phyloP scores from a whole-genome alignment of 2,888 invertebrate species.

The Encarsia formosa region DNA sequence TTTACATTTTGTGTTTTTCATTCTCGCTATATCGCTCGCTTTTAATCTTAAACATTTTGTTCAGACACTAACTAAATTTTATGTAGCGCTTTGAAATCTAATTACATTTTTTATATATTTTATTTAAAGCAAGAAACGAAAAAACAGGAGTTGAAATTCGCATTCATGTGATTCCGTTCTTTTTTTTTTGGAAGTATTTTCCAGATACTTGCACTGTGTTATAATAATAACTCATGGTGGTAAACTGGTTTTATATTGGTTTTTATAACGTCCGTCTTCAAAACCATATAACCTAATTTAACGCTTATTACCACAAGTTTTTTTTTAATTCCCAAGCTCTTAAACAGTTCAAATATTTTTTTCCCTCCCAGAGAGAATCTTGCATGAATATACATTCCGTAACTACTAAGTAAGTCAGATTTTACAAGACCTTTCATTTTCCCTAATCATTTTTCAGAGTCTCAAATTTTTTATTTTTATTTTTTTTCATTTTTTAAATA shows the following conservation, averaged over 20 bases:
- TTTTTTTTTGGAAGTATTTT: slow-evolving; percentile 21
- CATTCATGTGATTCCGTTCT: slow-evolving; percentile 12
- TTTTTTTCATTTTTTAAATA: slow-evolving; percentile 19
- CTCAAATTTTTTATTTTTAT: slow-evolving; percentile 25
- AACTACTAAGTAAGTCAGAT: too few relatives aligned
- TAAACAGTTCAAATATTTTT: slow-evolving; percentile 23
- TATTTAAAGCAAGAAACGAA: slow-evolving; percentile 14
- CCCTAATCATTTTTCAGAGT: slow-evolving; percentile 17
- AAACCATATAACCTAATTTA: slow-evolving; percentile 4
- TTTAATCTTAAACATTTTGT: not conserved
- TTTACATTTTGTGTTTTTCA: slow-evolving; percentile 12
- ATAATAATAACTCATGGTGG: slow-evolving; percentile 6
- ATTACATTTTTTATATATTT: slow-evolving; percentile 12
- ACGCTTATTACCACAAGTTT: not conserved
- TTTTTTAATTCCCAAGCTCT: slow-evolving; percentile 24
- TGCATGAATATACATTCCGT: slow-evolving; percentile 27
- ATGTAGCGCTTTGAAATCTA: slow-evolving; percentile 16
- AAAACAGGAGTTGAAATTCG: slow-evolving; percentile 20
- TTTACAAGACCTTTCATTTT: slow-evolving; percentile 13
- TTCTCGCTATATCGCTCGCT: slow-evolving; percentile 16
- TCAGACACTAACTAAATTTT: slow-evolving; percentile 9
- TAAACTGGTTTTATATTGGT: not conserved
- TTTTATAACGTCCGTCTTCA: slow-evolving; percentile 8
- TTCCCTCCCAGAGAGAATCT: slow-evolving; percentile 30
- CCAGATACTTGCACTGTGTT: slow-evolving; percentile 23